These are phyloP conservation scores for Amphibalanus amphitrite DNA, from an alignment of 1,140 invertebrate species.

Conservation along the genomic window DNA sequence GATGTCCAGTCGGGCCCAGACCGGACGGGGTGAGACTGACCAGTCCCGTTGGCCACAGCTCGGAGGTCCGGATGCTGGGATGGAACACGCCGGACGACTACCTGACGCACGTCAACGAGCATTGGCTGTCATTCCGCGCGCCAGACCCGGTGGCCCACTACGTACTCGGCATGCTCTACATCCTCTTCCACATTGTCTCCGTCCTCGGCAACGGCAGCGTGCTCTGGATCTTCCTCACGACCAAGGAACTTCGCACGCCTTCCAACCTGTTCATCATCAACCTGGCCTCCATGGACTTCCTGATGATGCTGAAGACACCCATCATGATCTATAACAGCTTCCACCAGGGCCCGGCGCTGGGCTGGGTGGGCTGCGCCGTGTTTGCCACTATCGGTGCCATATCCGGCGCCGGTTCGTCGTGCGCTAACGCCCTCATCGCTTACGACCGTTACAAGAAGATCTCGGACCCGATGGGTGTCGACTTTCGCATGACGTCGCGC, in stretches of 20 bases:
- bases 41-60: background rate
- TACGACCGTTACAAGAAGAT: slow-evolving; percentile 50
- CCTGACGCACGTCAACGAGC: slow-evolving; percentile 50
- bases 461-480: slow-evolving; percentile 11
- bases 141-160: slow-evolving; percentile 66
- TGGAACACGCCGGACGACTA: slow-evolving; percentile 60
- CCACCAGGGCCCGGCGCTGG: slow-evolving; percentile 48
- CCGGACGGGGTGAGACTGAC: background rate
- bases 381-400: slow-evolving; percentile 57
- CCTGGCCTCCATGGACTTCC: slow-evolving; percentile 27
- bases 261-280: slow-evolving; percentile 31
- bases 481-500: slow-evolving; percentile 42
- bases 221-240: slow-evolving; percentile 55
- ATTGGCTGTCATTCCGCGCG: slow-evolving; percentile 60
- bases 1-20: too few species aligned
- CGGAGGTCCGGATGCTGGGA: slow-evolving; percentile 38
- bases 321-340: slow-evolving; percentile 76
- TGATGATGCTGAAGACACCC: slow-evolving; percentile 43
- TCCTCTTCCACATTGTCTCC: slow-evolving; percentile 54
- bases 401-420: slow-evolving; percentile 55
- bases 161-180: slow-evolving; percentile 57
- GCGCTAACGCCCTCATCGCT: slow-evolving; percentile 59
- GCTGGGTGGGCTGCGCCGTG: slow-evolving; percentile 52
- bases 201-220: slow-evolving; percentile 71
- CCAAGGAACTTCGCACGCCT: slow-evolving; percentile 26